A percentile compares a stretch with the other conserved stretches of the same genome.
These are phyloP conservation scores for Aspidiotus destructor DNA, from an alignment of 2,888 invertebrate species.

Conservation along the genomic window DNA sequence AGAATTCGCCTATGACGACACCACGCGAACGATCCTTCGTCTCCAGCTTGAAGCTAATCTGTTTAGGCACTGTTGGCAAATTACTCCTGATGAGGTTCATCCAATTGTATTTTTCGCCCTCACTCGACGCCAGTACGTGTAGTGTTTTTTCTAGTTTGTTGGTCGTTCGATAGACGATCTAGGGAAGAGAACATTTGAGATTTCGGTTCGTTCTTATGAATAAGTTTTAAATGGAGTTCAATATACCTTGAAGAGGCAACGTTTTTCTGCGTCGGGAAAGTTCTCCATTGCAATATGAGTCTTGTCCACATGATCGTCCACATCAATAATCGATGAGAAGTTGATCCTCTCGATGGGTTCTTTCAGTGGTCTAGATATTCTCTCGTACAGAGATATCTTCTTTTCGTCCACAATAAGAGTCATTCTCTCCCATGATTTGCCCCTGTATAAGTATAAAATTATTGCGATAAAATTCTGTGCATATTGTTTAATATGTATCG, in stretches of 20 bases:
- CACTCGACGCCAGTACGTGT: conserved; percentile 24
- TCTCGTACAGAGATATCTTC: not conserved
- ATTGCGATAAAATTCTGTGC: too few relatives aligned
- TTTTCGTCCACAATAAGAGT: conserved; percentile 7
- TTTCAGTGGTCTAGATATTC: not conserved
- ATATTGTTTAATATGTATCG: too few relatives aligned
- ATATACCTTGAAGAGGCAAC: conserved; percentile 15
- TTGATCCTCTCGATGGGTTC: conserved; percentile 7
- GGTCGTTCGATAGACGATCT: conserved; percentile 10
- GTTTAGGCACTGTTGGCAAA: conserved; percentile 11
- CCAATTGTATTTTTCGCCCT: conserved; percentile 33
- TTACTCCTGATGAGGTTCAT: conserved; percentile 21
- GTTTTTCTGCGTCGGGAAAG: not conserved
- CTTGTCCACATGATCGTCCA: conserved; percentile 12
- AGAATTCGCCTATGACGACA: conserved; percentile 29
- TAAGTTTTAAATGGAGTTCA: conserved; percentile 20
- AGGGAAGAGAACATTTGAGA: not conserved
- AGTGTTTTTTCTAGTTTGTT: conserved; percentile 13
- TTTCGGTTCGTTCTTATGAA: conserved; percentile 23
- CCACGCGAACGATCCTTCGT: conserved; percentile 28
- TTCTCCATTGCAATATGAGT: not conserved
- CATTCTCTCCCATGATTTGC: conserved; percentile 18
- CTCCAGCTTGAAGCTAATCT: conserved; percentile 17
- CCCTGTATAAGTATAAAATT: not conserved
- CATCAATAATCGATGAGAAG: not conserved